phyloP scores from a whole-genome alignment of 2,888 invertebrate genomes.

The Lathronympha strigana region DNA sequence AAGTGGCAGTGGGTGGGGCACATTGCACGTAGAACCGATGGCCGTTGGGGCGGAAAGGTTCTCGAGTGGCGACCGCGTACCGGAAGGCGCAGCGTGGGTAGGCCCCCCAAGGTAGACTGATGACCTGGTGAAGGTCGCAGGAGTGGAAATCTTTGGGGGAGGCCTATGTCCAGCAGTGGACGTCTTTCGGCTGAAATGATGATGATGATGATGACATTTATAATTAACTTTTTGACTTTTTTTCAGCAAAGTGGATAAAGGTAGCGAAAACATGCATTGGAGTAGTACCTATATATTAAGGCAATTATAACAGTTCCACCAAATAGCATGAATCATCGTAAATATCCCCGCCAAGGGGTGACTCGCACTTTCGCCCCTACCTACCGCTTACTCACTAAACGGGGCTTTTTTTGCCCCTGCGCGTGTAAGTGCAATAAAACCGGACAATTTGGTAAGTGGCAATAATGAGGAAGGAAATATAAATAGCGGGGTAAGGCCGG shows the following conservation, averaged over 20 bases:
- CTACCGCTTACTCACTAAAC: conserved; percentile 2
- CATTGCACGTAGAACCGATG: too few relatives aligned
- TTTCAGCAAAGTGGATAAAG: not conserved
- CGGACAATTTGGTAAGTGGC: conserved; percentile 15
- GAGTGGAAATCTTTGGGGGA: too few relatives aligned
- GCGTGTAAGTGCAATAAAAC: not conserved
- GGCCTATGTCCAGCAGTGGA: too few relatives aligned
- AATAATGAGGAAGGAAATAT: conserved; percentile 4
- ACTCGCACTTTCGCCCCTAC: not conserved
- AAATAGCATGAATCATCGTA: conserved; percentile 13
- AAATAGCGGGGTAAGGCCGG: not conserved
- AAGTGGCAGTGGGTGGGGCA: too few relatives aligned
- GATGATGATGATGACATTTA: too few relatives aligned
- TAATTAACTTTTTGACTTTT: too few relatives aligned
- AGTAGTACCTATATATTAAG: not conserved
- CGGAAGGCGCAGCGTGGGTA: too few relatives aligned
- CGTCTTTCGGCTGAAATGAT: too few relatives aligned
- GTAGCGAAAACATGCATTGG: not conserved
- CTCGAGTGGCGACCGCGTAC: too few relatives aligned
- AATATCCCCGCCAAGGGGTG: conserved; percentile 5
- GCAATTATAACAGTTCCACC: not conserved
- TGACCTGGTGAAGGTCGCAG: too few relatives aligned
- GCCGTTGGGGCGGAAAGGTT: too few relatives aligned
- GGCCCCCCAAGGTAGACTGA: too few relatives aligned
- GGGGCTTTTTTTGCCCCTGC: not conserved